Conservation (phyloP, 2,888 invertebrate genomes). For the Xylota segnis region DNA sequence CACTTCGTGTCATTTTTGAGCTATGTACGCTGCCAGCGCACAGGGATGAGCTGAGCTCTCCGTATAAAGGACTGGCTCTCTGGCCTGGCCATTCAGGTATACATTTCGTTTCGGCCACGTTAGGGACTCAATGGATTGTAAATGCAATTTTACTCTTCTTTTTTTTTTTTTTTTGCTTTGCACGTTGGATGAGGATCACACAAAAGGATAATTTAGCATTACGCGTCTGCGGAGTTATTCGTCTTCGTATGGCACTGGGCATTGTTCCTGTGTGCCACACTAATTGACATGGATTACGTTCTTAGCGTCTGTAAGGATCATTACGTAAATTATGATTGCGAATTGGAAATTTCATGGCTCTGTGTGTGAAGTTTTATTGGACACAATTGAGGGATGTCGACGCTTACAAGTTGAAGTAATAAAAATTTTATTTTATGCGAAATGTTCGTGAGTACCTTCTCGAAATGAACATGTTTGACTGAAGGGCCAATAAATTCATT, state of each 20-base stretch:
- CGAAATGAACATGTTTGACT: not conserved
- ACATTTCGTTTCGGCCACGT: slow-evolving; percentile 14
- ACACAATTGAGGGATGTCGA: not conserved
- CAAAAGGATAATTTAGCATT: slow-evolving; percentile 70
- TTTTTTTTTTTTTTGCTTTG: no score
- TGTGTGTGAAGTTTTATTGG: slow-evolving; percentile 35
- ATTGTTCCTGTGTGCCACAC: slow-evolving; percentile 42
- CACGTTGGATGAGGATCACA: slow-evolving; percentile 46
- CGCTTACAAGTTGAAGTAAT: not conserved
- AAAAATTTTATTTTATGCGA: not conserved
- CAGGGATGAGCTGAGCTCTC: slow-evolving; percentile 39
- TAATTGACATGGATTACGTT: slow-evolving; percentile 72
- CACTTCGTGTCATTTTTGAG: slow-evolving; percentile 69
- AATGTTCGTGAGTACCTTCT: not conserved
- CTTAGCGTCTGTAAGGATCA: slow-evolving; percentile 64
- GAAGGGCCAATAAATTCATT: not conserved
- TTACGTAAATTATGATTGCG: slow-evolving; percentile 75
- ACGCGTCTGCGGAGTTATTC: slow-evolving; percentile 48
- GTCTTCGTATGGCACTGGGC: slow-evolving; percentile 36
- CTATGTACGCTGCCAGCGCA: slow-evolving; percentile 14
- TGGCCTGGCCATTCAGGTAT: not conserved
- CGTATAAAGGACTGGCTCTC: slow-evolving; percentile 3
- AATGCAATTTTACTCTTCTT: slow-evolving; percentile 63
- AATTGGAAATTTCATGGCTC: slow-evolving; percentile 58
- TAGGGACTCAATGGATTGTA: slow-evolving; percentile 17